phyloP scores from a whole-genome alignment of 35 echinoderm and acorn worm species.

The Amphiura filiformis region DNA sequence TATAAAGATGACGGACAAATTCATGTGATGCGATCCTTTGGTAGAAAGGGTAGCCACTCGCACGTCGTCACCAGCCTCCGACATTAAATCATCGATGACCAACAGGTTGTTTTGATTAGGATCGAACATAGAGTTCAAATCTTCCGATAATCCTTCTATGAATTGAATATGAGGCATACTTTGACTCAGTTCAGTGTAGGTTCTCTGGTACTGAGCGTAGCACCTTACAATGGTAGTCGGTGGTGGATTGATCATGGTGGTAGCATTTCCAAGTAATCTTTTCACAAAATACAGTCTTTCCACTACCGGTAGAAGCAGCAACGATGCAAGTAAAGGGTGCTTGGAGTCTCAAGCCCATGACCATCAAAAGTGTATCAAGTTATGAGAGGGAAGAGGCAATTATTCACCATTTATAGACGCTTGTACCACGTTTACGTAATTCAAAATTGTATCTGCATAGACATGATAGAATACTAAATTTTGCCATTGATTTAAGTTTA shows the following conservation, averaged over 20 bases:
- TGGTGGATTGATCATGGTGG: background rate
- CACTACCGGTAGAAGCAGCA: background rate
- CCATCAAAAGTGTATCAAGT: too few relatives aligned
- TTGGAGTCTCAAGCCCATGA: background rate
- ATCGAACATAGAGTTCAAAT: background rate
- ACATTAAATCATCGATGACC: background rate
- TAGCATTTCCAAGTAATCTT: background rate
- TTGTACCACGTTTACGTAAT: too few relatives aligned
- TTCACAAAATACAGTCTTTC: background rate
- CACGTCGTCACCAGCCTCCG: background rate
- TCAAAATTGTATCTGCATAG: too few relatives aligned
- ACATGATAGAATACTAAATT: too few relatives aligned
- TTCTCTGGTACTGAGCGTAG: background rate
- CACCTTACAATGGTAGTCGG: background rate
- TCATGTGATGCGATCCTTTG: background rate
- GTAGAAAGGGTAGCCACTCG: background rate
- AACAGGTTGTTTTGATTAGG: background rate
- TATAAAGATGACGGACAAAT: background rate
- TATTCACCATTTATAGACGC: too few relatives aligned
- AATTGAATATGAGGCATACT: background rate
- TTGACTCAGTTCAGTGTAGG: background rate
- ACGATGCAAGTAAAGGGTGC: background rate
- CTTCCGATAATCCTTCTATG: background rate
- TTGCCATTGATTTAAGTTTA: too few relatives aligned
- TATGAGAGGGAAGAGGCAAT: too few relatives aligned